Percentiles rank a stretch among this genome's conserved stretches.
Conservation (phyloP, 2,113 vertebrate species). For the Struthidea cinerea region DNA sequence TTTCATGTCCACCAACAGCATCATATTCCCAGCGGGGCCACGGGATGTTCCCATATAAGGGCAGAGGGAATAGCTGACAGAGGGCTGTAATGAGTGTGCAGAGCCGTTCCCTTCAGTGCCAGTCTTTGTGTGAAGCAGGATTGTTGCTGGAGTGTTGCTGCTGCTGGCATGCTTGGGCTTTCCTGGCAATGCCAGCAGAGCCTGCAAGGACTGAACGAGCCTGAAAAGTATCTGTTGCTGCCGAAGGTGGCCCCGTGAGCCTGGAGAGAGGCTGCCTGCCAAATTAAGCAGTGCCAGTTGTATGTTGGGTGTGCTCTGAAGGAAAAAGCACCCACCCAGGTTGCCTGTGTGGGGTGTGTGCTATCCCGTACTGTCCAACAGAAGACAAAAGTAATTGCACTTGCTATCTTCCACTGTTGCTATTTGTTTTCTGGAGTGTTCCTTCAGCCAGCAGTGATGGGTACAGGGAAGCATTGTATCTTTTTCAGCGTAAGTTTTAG, state of each 20-base stretch:
- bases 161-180: conserved; percentile 17
- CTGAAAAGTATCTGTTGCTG: conserved; percentile 23
- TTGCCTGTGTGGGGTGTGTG: background rate
- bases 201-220: background rate
- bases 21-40: background rate
- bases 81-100: background rate
- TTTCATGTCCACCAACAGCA: conserved; percentile 12
- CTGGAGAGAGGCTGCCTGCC: background rate
- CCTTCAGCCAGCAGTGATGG: background rate
- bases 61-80: conserved; percentile 37
- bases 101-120: background rate
- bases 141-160: background rate
- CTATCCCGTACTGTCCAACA: background rate
- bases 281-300: background rate
- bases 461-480: background rate
- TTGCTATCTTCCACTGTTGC: background rate
- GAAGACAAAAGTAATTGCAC: background rate
- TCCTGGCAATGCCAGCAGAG: background rate
- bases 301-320: background rate
- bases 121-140: background rate
- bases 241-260: background rate
- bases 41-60: conserved; percentile 39
- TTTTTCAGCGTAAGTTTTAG: background rate
- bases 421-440: background rate
- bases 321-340: conserved; percentile 24